Conservation (phyloP, 2,797 vertebrate genomes). For the Kryptolebias ocellatus region DNA sequence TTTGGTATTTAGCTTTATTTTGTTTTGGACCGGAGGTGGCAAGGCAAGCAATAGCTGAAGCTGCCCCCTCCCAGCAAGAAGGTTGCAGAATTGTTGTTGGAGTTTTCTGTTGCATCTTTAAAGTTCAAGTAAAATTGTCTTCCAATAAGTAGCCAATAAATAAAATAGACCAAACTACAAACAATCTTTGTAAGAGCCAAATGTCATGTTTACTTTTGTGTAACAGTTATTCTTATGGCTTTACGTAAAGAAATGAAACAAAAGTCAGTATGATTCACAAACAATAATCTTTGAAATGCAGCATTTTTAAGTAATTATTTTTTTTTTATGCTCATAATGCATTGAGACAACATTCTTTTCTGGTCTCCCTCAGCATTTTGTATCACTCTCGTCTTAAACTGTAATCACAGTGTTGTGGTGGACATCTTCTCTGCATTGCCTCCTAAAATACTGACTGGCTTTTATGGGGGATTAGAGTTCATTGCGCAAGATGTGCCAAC, state of each 20-base stretch:
- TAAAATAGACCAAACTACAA: too few relatives aligned
- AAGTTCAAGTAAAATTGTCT: not conserved
- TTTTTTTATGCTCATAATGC: conserved; percentile 2
- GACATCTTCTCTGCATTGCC: conserved; percentile 53
- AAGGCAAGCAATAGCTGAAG: too few relatives aligned
- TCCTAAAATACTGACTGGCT: conserved; percentile 57
- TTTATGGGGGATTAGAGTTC: conserved; percentile 67
- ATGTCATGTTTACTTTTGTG: not conserved
- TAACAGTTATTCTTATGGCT: not conserved
- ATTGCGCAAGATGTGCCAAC: conserved; percentile 67
- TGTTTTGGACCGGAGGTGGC: not conserved
- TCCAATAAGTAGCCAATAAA: too few relatives aligned
- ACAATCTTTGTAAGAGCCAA: too few relatives aligned
- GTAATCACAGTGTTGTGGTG: conserved; percentile 50
- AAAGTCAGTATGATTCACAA: not conserved
- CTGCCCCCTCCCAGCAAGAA: too few relatives aligned
- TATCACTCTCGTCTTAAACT: conserved; percentile 40
- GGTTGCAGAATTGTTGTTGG: not conserved
- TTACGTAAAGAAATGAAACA: too few relatives aligned
- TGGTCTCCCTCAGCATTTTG: conserved; percentile 25
- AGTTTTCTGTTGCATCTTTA: not conserved
- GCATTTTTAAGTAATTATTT: not conserved
- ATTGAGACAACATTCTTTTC: conserved; percentile 22
- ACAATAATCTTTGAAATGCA: not conserved
- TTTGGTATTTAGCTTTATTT: not conserved